Conservation (phyloP, 2,113 vertebrate species). For the Columba janthina region DNA sequence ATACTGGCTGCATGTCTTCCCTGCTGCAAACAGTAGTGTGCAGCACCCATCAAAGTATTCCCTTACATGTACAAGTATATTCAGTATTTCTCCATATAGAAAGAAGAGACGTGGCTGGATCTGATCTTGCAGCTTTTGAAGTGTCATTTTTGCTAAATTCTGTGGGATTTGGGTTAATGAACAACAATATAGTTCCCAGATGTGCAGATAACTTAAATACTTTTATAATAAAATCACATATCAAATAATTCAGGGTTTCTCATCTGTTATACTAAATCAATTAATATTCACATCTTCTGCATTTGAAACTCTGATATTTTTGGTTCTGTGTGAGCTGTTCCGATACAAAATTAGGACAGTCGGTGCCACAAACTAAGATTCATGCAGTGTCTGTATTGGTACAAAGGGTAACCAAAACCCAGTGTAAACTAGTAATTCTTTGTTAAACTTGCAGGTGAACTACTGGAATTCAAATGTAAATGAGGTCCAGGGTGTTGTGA, state of each 20-base stretch:
- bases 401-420: background rate
- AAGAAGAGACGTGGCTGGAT: background rate
- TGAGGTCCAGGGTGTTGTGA: conserved; percentile 95
- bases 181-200: background rate
- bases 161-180: background rate
- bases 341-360: background rate
- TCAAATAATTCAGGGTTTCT: background rate
- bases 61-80: background rate
- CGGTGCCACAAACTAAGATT: background rate
- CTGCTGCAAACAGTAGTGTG: background rate
- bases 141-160: background rate
- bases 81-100: background rate
- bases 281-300: background rate
- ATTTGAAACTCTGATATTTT: background rate
- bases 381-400: background rate
- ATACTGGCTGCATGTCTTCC: background rate
- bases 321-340: background rate
- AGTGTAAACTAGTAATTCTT: background rate
- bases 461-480: conserved; percentile 99
- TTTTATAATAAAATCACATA: background rate
- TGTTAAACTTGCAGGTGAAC: conserved; percentile 83
- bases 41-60: background rate
- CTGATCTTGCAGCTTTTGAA: background rate
- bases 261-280: background rate
- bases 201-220: background rate